A percentile compares a stretch with the other conserved stretches of the same genome.
These are phyloP conservation scores for Stenopsyche tienmushanensis DNA, from an alignment of 1,140 invertebrate species.

Conservation along the genomic window DNA sequence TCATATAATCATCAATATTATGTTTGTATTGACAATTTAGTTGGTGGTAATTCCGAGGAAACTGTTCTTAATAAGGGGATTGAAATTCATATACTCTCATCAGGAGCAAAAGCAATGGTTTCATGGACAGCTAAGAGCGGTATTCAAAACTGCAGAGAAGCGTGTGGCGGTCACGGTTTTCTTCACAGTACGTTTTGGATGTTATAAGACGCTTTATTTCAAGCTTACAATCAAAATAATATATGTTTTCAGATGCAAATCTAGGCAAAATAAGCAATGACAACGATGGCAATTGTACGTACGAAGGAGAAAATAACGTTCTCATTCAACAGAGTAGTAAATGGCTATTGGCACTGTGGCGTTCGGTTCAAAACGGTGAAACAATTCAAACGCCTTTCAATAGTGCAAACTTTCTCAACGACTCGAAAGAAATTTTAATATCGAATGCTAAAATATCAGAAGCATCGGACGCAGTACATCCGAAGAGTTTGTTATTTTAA, in stretches of 20 bases:
- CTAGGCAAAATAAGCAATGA: conserved; percentile 77
- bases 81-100: conserved; percentile 74
- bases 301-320: conserved; percentile 89
- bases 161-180: conserved; percentile 81
- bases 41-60: conserved; percentile 19
- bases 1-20: too few relatives aligned
- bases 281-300: conserved; percentile 85
- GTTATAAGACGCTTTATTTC: background rate
- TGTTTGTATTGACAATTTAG: conserved; percentile 18
- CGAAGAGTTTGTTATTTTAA: conserved; percentile 59
- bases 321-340: conserved; percentile 84
- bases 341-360: conserved; percentile 65
- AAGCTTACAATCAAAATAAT: background rate
- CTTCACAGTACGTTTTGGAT: conserved; percentile 53
- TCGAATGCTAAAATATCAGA: conserved; percentile 51
- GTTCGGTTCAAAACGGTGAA: conserved; percentile 49
- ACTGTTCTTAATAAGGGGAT: conserved; percentile 49
- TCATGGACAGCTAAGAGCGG: conserved; percentile 77
- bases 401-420: conserved; percentile 64
- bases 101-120: conserved; percentile 72
- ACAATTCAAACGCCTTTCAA: conserved; percentile 60
- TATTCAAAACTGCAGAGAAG: conserved; percentile 82
- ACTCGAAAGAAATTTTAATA: conserved; percentile 51
- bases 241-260: conserved; percentile 61
- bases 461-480: conserved; percentile 57